Evolutionary conservation across 2,797 vertebrate species (phyloP).

Genomic region (Bradypodion ventrale): DNA sequence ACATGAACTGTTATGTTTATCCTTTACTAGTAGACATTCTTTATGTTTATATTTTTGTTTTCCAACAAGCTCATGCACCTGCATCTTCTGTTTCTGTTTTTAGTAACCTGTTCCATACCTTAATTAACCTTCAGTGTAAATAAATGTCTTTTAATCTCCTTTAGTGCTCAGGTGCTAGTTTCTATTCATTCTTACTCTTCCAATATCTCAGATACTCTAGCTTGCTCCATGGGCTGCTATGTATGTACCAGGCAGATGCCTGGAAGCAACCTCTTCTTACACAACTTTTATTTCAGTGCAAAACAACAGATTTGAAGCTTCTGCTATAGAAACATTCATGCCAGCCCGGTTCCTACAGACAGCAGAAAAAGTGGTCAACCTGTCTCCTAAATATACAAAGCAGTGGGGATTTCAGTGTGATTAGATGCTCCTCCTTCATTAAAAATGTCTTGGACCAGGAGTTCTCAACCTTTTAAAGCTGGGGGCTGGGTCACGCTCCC

Average conservation of each 20-base stretch:
- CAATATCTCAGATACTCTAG: not conserved
- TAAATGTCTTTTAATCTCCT: constrained; percentile 44
- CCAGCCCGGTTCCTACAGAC: not conserved
- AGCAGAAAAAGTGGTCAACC: not conserved
- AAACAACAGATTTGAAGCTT: not conserved
- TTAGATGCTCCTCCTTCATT: too few species aligned
- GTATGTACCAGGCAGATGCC: constrained; percentile 11
- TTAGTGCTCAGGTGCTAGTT: constrained; percentile 39
- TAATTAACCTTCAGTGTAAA: constrained; percentile 54
- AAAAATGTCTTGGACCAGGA: too few species aligned
- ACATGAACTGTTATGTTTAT: not conserved
- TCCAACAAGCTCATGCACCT: constrained; percentile 23
- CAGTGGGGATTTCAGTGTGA: not conserved
- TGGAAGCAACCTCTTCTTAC: constrained; percentile 24
- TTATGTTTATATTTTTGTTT: not conserved
- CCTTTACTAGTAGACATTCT: constrained; percentile 18
- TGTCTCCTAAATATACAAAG: not conserved
- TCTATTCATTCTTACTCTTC: constrained; percentile 41
- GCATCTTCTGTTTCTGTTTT: constrained; percentile 33
- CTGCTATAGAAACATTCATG: constrained; percentile 11
- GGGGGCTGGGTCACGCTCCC: too few species aligned
- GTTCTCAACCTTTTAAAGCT: too few species aligned
- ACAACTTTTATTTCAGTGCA: constrained; percentile 18
- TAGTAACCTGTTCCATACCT: constrained; percentile 33
- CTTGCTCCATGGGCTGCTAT: not conserved